Conservation (phyloP, 2,888 invertebrate species). For the Dolichomitus sp. region DNA sequence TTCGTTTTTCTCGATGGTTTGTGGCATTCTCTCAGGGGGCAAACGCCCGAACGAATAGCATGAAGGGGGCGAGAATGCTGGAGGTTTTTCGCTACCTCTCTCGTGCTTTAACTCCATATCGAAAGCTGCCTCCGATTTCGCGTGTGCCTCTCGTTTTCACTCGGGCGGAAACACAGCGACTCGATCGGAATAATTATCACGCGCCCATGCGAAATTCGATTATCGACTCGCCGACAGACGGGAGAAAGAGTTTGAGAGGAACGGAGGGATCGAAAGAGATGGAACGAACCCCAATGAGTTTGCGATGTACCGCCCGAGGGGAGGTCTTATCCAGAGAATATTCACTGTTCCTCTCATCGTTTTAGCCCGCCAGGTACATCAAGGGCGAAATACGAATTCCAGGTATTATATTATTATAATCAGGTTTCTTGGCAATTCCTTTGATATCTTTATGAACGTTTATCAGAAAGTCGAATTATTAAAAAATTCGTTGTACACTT, state of each 20-base stretch:
- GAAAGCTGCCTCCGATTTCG: conserved; percentile 23
- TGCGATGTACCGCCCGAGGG: conserved; percentile 33
- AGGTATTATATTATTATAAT: conserved; percentile 41
- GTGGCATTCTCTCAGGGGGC: conserved; percentile 34
- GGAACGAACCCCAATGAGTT: conserved; percentile 43
- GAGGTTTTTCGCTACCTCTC: conserved; percentile 26
- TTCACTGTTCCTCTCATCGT: conserved; percentile 35
- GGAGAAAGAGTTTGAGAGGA: conserved; percentile 10
- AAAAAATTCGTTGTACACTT: conserved; percentile 8
- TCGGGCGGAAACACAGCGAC: conserved; percentile 51
- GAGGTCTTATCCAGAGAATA: conserved; percentile 18
- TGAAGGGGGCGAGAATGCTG: not conserved
- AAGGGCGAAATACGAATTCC: conserved; percentile 30
- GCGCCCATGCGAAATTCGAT: conserved; percentile 58
- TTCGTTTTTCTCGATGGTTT: conserved; percentile 28
- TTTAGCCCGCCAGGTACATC: not conserved
- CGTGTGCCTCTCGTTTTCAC: conserved; percentile 55
- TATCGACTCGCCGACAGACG: conserved; percentile 46
- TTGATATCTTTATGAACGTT: conserved; percentile 3
- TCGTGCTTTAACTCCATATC: conserved; percentile 27
- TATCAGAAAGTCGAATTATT: conserved; percentile 21
- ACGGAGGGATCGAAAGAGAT: conserved; percentile 39
- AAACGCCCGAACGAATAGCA: conserved; percentile 9
- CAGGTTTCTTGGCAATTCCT: conserved; percentile 15
- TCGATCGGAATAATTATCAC: conserved; percentile 62